phyloP scores from a whole-genome alignment of 1,140 invertebrate species.

The Rhizoglyphus robini region DNA sequence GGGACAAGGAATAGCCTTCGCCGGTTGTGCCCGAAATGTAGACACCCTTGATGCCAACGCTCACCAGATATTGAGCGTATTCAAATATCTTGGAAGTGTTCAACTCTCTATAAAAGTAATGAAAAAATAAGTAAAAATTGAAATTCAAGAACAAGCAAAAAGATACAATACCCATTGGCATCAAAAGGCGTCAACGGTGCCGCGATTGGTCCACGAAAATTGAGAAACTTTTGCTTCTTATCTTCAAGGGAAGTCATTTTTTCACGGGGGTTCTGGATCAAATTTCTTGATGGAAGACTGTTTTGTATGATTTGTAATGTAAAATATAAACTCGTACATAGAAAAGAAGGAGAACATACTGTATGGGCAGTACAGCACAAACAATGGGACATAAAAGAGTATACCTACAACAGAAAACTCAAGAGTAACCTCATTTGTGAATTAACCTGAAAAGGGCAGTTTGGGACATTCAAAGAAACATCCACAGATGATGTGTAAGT shows the following conservation, averaged over 20 bases:
- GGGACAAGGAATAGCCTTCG: conserved; percentile 54
- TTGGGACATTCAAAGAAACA: no score
- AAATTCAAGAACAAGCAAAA: background rate
- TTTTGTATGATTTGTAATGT: no score
- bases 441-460: no score
- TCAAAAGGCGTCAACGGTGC: conserved; percentile 9
- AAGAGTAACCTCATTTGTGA: no score
- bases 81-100: background rate
- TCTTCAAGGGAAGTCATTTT: background rate
- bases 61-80: conserved; percentile 4
- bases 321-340: no score
- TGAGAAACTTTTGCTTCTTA: conserved; percentile 4
- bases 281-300: no score
- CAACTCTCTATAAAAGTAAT: background rate
- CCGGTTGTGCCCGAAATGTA: conserved; percentile 48
- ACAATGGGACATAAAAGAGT: no score
- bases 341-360: no score
- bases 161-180: conserved; percentile 15
- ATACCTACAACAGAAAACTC: no score
- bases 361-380: no score
- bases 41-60: conserved; percentile 8
- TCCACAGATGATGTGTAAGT: no score
- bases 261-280: no score
- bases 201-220: background rate
- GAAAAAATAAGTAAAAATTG: background rate